Base-by-base conservation (phyloP, 2,113 vertebrate genomes). In the Chionodraco myersi region DNA sequence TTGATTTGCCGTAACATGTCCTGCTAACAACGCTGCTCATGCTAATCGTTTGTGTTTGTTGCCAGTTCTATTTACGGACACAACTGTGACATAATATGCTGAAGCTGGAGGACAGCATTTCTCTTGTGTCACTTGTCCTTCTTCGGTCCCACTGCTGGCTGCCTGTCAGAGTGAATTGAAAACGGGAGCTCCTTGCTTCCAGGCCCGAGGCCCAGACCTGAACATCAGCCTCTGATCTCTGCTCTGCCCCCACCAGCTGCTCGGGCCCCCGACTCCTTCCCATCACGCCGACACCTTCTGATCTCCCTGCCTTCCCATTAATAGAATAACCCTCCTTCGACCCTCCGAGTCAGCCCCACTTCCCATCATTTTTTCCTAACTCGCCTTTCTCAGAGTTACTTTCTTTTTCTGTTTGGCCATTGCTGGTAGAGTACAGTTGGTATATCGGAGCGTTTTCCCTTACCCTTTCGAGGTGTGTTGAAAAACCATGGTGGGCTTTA, bases 31-130 rank as follows among this genome's bases (percentile, higher is more conserved):
- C 41, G 1, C 57, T 1, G 53, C 84, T 70, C 54, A 41, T 75
- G 82, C 58, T 83, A 82, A 85, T 89, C 86, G 84, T 81, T 88
- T 76, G 66, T 76, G 75, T 82, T 87, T 61, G 89, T 79, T 63
- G 84, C 71, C 82, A 62, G 44, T 67, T 82, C 30, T 45, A n/a
- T 82, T 86, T 81, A 59, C 41, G 6, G 63, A 41, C 48, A 26
- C 30, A 12, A 14, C 34, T 72, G 45, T 82, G 84, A 78, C 65
- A 12, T 60, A 21, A 74, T 67, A 76, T 69, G 79, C 73, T 10
- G 23, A 49, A 65, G 58, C 78, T 21, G 69, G 41, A 63, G 62
- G 44, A 23, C 65, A 82, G 21, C 60, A 16, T 72, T 75, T 65
- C 47, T 34, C 48, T 26, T 9, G 18, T 44, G 74, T 63, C 71